Base-by-base conservation (phyloP, 2,888 invertebrate genomes). In the Apantesis nais region DNA sequence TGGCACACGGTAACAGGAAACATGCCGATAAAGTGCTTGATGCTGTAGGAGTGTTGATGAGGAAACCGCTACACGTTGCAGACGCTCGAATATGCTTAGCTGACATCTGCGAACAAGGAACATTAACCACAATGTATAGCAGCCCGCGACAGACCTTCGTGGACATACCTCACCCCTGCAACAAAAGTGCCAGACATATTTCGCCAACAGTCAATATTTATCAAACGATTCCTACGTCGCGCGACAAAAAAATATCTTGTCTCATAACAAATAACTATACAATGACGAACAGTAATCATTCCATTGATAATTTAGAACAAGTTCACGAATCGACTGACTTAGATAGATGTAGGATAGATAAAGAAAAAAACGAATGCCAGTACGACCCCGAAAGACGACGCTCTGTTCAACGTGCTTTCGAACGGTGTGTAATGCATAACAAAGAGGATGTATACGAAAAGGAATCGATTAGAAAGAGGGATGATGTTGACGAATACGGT, bases 1-100 rank as follows among this genome's bases (percentile, higher is more conserved):
- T 92, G 87, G 92, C 86, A 89, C 90, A 89, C 88, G 88, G 89
- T 84, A 86, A 89, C 92, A 90, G 93, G 92, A 93, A 93, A 86
- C 85, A 91, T 90, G 91, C 85, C 82, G 92, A 92, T 92, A 92
- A 88, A 86, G 82, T 80, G 78, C 72, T 74, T 74, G 74, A 76
- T 76, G 77, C 75, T 82, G 60, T 81, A 86, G 79, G 81, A 84
- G 78, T 83, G 81, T 82, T 80, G 80, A 84, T 78, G 79, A 86
- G 83, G 76, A 76, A 77, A 74, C 65, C 75, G 73, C 75, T 78
- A 67, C 72, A 78, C 74, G 68, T 76, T 74, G 68, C 74, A 74
- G 76, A 74, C 78, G 71, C 75, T 72, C 79, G 84, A 89, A 88
- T 86, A 92, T 92, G 92, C 87, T 87, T 86, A 93, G 93, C 90